These are phyloP conservation scores for Ptychadena robeensis DNA, from an alignment of 2,797 vertebrate species.

Conservation along the genomic window DNA sequence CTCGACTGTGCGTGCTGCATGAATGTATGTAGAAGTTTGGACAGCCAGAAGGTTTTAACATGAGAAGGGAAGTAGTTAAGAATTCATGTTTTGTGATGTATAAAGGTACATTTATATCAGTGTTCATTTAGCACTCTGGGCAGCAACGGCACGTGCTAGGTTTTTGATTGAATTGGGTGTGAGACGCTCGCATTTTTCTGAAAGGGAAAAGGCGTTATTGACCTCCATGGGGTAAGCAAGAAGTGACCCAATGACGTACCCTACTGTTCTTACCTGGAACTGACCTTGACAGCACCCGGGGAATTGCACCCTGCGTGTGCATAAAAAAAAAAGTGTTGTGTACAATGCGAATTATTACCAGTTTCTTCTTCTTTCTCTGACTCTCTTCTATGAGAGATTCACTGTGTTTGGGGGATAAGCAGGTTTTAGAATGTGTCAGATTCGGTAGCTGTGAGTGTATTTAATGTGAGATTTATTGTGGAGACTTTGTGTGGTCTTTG, in stretches of 20 bases:
- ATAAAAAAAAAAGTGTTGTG: slow-evolving; percentile 84
- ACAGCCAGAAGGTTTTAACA: slow-evolving; percentile 98
- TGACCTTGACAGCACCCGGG: slow-evolving; percentile 94
- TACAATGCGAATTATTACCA: slow-evolving; percentile 85
- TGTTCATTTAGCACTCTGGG: slow-evolving; percentile 85
- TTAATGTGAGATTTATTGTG: slow-evolving; percentile 88
- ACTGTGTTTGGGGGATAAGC: slow-evolving; percentile 69
- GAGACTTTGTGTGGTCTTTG: neutral
- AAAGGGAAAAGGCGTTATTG: slow-evolving; percentile 89
- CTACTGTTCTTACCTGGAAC: slow-evolving; percentile 94
- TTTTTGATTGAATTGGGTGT: slow-evolving; percentile 85
- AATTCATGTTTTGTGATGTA: slow-evolving; percentile 97
- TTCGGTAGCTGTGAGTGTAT: slow-evolving; percentile 83
- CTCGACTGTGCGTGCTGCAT: slow-evolving; percentile 81
- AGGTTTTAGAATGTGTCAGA: slow-evolving; percentile 77
- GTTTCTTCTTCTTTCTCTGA: slow-evolving; percentile 75
- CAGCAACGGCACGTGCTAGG: slow-evolving; percentile 75
- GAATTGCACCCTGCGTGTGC: slow-evolving; percentile 79
- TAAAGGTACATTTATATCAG: slow-evolving; percentile 93
- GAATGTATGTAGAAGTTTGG: slow-evolving; percentile 94
- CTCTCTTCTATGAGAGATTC: slow-evolving; percentile 72
- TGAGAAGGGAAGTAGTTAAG: slow-evolving; percentile 97
- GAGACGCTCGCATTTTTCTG: slow-evolving; percentile 85
- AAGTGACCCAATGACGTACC: slow-evolving; percentile 89
- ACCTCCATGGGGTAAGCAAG: slow-evolving; percentile 90